phyloP scores from a whole-genome alignment of 2,888 invertebrate species.

The Diadegma fenestrale region DNA sequence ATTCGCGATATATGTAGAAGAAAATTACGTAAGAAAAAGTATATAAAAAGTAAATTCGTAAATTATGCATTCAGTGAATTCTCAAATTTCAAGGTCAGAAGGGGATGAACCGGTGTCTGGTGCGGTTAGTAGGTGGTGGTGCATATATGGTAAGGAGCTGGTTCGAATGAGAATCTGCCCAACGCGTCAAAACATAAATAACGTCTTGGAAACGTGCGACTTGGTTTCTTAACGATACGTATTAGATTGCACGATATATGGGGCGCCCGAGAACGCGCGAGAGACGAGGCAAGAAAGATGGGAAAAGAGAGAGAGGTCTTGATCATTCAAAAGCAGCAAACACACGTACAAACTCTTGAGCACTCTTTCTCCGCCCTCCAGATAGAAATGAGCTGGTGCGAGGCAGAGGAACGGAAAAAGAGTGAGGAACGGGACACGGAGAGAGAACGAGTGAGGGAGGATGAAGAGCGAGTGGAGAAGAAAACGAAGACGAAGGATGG shows the following conservation, averaged over 20 bases:
- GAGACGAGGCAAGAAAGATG: slow-evolving; percentile 1
- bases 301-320: slow-evolving; percentile 4
- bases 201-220: slow-evolving; percentile 70
- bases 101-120: slow-evolving; percentile 64
- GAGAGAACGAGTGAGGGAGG: slow-evolving; percentile 28
- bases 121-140: slow-evolving; percentile 26
- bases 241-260: slow-evolving; percentile 74
- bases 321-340: background rate
- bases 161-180: slow-evolving; percentile 53
- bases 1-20: background rate
- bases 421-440: slow-evolving; percentile 19
- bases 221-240: slow-evolving; percentile 72
- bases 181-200: slow-evolving; percentile 73
- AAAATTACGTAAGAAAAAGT: background rate
- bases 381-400: slow-evolving; percentile 64
- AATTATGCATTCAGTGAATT: slow-evolving; percentile 54
- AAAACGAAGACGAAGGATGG: slow-evolving; percentile 31
- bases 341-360: slow-evolving; percentile 7
- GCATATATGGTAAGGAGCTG: slow-evolving; percentile 37
- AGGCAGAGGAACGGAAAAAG: slow-evolving; percentile 23
- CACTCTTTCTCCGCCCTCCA: slow-evolving; percentile 57
- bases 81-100: slow-evolving; percentile 58
- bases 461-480: slow-evolving; percentile 11
- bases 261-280: slow-evolving; percentile 60
- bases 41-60: slow-evolving; percentile 13